A percentile compares a stretch with the other conserved stretches of the same genome.
Conservation (phyloP, 2,797 vertebrate species). For the Nyctibius grandis region DNA sequence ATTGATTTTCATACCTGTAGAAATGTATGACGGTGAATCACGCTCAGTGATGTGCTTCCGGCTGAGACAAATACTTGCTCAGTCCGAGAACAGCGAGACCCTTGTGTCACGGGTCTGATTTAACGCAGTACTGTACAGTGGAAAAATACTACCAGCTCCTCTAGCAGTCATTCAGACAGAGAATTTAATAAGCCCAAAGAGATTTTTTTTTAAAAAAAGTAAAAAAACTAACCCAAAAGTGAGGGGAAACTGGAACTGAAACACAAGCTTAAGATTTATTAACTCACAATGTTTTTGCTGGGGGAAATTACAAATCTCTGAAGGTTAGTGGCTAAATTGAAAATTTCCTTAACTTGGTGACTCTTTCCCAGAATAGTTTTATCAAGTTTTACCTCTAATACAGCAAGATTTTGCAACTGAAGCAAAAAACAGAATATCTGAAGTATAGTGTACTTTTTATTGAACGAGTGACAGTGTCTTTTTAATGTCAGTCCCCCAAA, state of each 20-base stretch:
- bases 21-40: accelerated
- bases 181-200: neutral
- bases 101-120: neutral
- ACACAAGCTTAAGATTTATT: accelerated
- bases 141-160: neutral
- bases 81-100: neutral
- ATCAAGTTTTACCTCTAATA: neutral
- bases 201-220: neutral
- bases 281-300: neutral
- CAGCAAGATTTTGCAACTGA: neutral
- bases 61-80: accelerated
- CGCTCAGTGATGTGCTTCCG: accelerated
- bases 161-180: neutral
- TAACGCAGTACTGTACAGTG: accelerated
- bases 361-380: neutral
- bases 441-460: neutral
- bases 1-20: accelerated
- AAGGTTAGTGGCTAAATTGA: neutral
- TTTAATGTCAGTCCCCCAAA: neutral
- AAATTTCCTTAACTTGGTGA: neutral
- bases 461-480: neutral
- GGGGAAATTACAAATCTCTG: neutral
- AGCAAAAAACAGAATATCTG: neutral
- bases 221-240: neutral
- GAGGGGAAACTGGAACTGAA: neutral